A percentile compares a stretch with the other conserved stretches of the same genome.
Evolutionary conservation across 1,140 invertebrate species (phyloP).

Genomic region (Papilio xuthus): DNA sequence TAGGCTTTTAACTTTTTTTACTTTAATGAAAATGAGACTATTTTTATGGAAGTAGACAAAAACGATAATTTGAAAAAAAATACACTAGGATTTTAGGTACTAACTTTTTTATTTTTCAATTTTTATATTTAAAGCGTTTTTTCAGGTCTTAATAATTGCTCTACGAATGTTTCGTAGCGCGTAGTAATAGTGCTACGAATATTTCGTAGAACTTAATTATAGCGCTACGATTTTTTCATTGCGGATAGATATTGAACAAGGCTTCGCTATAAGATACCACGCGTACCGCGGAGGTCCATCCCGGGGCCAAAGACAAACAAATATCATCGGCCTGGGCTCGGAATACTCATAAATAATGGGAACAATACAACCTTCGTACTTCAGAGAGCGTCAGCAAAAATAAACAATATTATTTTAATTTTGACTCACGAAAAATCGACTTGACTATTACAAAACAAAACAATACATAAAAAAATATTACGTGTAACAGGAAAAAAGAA

Average conservation of each 20-base stretch:
- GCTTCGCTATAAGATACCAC: slow-evolving; percentile 6
- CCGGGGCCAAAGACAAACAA: slow-evolving; percentile 45
- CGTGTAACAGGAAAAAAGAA: neutral
- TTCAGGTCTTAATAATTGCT: no score
- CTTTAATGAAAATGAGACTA: neutral
- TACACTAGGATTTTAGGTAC: no score
- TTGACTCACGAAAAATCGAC: no score
- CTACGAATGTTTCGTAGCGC: no score
- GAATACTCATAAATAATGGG: slow-evolving; percentile 48
- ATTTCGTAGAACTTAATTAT: neutral
- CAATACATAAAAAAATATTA: no score
- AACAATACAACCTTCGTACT: slow-evolving; percentile 44
- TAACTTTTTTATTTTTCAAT: no score
- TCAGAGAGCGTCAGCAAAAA: slow-evolving; percentile 39
- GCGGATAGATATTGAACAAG: neutral
- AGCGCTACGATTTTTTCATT: neutral
- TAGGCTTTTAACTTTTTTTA: slow-evolving; percentile 4
- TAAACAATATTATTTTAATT: neutral
- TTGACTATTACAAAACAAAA: no score
- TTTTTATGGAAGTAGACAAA: neutral
- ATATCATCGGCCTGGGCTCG: slow-evolving; percentile 40
- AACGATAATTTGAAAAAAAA: neutral
- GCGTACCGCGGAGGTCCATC: slow-evolving; percentile 24
- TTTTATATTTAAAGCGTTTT: no score
- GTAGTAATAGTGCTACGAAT: no score